Evolutionary conservation across 2,113 vertebrate genomes (phyloP).

Genomic region (Aix galericulata): DNA sequence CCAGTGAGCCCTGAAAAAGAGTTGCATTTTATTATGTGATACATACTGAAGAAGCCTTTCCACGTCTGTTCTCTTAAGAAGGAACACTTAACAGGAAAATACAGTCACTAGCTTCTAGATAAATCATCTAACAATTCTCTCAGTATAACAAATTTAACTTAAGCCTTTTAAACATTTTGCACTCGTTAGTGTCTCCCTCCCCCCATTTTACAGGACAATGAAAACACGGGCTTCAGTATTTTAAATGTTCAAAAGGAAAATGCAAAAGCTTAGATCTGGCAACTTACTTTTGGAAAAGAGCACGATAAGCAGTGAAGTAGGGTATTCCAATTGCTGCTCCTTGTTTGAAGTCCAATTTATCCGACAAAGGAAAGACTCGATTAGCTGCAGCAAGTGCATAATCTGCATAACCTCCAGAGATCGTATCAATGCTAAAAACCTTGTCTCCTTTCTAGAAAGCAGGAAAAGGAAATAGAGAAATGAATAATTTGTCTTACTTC

Average conservation of each 20-base stretch:
- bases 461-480: neutral
- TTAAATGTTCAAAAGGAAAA: neutral
- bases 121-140: neutral
- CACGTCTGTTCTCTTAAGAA: neutral
- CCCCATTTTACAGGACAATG: neutral
- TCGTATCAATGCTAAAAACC: conserved; percentile 83
- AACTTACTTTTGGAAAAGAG: conserved; percentile 90
- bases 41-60: neutral
- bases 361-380: conserved; percentile 81
- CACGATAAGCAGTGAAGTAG: conserved; percentile 93
- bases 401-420: conserved; percentile 91
- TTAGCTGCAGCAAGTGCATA: conserved; percentile 80
- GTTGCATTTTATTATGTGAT: neutral
- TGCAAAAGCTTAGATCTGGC: neutral
- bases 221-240: accelerated
- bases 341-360: conserved; percentile 83
- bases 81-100: neutral
- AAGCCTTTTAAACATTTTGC: neutral
- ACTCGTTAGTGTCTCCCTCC: too few relatives aligned
- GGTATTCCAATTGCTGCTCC: conserved; percentile 89
- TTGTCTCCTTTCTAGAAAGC: conserved; percentile 85
- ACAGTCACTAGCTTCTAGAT: neutral
- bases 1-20: neutral
- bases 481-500: neutral
- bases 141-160: neutral